Evolutionary conservation across 2,888 invertebrate genomes (phyloP).

Genomic region (Xiphydria camelus): DNA sequence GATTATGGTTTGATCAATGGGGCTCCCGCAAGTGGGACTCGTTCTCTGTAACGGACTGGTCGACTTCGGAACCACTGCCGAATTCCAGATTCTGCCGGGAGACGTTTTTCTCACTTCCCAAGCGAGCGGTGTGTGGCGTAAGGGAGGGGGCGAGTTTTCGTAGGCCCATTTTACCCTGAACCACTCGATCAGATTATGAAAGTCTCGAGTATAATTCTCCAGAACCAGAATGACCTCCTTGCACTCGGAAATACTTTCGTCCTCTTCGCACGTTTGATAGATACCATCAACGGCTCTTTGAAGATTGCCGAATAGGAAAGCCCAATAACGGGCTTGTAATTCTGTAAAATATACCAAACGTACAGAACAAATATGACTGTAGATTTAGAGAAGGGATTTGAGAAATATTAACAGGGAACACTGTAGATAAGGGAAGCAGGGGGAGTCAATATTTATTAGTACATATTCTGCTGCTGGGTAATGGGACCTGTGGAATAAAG

Average conservation of each 20-base stretch:
- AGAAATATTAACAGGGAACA: conserved; percentile 7
- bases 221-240: conserved; percentile 94
- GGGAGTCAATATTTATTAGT: too few relatives aligned
- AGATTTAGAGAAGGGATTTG: conserved; percentile 5
- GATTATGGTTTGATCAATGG: conserved; percentile 54
- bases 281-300: conserved; percentile 93
- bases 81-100: conserved; percentile 50
- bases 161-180: conserved; percentile 92
- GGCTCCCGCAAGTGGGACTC: conserved; percentile 40
- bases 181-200: conserved; percentile 91
- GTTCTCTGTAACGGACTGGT: conserved; percentile 58
- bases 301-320: conserved; percentile 90
- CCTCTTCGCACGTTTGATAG: conserved; percentile 93
- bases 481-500: too few relatives aligned
- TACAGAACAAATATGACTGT: not conserved
- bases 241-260: conserved; percentile 92
- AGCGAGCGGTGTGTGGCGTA: conserved; percentile 86
- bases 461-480: too few relatives aligned
- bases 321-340: conserved; percentile 92
- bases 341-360: conserved; percentile 59
- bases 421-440: too few relatives aligned
- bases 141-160: conserved; percentile 82
- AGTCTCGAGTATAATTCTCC: conserved; percentile 92
- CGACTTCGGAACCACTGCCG: conserved; percentile 39
- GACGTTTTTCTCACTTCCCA: conserved; percentile 95